phyloP scores from a whole-genome alignment of 2,113 vertebrate genomes.

The Gobiocypris rarus region DNA sequence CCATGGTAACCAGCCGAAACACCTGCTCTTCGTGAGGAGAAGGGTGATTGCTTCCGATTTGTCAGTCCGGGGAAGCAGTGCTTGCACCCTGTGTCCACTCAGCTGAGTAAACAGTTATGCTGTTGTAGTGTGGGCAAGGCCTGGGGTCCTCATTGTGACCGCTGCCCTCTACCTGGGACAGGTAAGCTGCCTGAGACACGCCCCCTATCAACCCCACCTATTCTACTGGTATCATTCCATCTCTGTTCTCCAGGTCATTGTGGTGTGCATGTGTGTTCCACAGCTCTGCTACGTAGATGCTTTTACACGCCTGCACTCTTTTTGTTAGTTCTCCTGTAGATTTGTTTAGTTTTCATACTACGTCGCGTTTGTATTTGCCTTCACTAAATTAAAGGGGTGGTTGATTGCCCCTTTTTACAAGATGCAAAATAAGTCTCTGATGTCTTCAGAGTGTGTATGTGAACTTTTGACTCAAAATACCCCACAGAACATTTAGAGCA shows the following conservation, averaged over 20 bases:
- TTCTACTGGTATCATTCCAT: not conserved
- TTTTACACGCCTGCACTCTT: constrained; percentile 49
- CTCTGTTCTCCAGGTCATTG: constrained; percentile 8
- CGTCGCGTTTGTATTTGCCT: not conserved
- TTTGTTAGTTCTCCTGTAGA: not conserved
- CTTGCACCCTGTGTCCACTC: constrained; percentile 94
- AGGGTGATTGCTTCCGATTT: constrained; percentile 95
- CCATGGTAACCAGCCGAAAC: constrained; percentile 84
- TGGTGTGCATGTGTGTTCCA: constrained; percentile 56
- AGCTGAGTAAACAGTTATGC: constrained; percentile 97
- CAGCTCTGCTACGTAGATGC: constrained; percentile 58
- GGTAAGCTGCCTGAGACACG: constrained; percentile 78
- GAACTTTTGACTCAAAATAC: too few species aligned
- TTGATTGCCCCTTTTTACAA: too few species aligned
- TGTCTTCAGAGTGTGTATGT: too few species aligned
- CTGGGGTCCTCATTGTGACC: constrained; percentile 95
- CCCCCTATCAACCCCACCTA: not conserved
- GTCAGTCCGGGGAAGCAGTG: constrained; percentile 92
- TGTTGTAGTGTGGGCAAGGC: constrained; percentile 99
- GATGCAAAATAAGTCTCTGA: too few species aligned
- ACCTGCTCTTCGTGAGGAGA: constrained; percentile 87
- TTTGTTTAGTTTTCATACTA: not conserved
- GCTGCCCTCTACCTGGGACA: constrained; percentile 94
- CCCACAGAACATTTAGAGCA: too few species aligned
- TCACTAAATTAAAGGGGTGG: too few species aligned